Percentiles rank a stretch among this genome's conserved stretches.
Conservation (phyloP, 1,140 invertebrate species). For the Aphidius ervi region DNA sequence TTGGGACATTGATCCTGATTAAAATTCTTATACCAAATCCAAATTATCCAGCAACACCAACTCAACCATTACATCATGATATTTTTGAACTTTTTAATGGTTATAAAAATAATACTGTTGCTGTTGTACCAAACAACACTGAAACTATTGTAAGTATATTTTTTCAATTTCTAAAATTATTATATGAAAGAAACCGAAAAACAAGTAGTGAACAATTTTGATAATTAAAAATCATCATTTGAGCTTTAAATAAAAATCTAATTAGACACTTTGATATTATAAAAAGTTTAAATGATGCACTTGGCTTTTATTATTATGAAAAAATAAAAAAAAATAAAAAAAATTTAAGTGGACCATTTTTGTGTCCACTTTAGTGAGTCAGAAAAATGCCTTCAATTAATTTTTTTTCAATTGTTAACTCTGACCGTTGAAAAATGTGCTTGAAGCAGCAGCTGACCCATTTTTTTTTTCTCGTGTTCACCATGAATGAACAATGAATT, state of each 20-base stretch:
- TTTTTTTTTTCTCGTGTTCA: neutral
- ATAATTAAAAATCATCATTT: too few relatives aligned
- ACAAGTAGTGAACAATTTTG: neutral
- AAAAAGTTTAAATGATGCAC: too few relatives aligned
- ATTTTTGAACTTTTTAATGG: constrained; percentile 61
- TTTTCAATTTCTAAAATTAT: constrained; percentile 2
- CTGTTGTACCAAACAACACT: constrained; percentile 64
- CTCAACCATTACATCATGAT: constrained; percentile 56
- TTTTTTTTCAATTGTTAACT: too few relatives aligned
- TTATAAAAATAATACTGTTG: constrained; percentile 61
- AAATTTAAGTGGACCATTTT: too few relatives aligned
- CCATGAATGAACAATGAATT: too few relatives aligned
- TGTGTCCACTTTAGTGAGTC: too few relatives aligned
- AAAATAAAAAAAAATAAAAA: too few relatives aligned
- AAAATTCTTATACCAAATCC: constrained; percentile 70
- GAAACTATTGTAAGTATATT: constrained; percentile 58
- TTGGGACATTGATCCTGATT: constrained; percentile 67
- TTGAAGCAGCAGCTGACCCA: neutral
- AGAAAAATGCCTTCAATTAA: too few relatives aligned
- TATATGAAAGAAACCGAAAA: neutral
- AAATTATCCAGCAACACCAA: constrained; percentile 65
- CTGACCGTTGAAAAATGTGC: constrained; percentile 3
- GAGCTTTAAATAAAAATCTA: too few relatives aligned
- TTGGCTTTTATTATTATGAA: too few relatives aligned
- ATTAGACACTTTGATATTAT: too few relatives aligned